Percentiles rank a stretch among this genome's conserved stretches.
Evolutionary conservation across 2,888 invertebrate species (phyloP).

Genomic region (Caenorhabditis macrosperma): DNA sequence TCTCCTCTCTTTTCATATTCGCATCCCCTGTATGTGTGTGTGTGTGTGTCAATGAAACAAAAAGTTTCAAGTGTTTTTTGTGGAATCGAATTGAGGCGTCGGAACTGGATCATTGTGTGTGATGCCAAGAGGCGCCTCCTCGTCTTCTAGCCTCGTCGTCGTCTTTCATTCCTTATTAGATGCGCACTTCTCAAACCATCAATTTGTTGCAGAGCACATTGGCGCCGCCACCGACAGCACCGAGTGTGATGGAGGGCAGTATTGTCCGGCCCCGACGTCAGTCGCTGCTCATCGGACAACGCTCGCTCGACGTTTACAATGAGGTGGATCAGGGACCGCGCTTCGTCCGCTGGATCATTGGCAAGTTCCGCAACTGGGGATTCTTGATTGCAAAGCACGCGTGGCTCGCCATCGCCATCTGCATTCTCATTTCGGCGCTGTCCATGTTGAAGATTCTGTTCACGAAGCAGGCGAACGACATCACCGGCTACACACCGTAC

Average conservation of each 20-base stretch:
- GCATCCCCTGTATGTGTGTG: too few relatives aligned
- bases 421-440: conserved; percentile 70
- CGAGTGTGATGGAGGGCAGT: conserved; percentile 43
- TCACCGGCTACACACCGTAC: conserved; percentile 77
- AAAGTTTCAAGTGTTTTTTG: conserved; percentile 6
- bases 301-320: conserved; percentile 75
- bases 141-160: background rate
- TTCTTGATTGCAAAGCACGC: conserved; percentile 76
- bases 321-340: conserved; percentile 70
- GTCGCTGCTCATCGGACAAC: conserved; percentile 77
- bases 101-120: background rate
- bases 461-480: conserved; percentile 67
- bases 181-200: background rate
- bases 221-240: conserved; percentile 48
- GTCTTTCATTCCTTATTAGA: background rate
- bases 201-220: conserved; percentile 36
- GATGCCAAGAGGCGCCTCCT: background rate
- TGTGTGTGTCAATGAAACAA: background rate
- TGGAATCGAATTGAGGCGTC: background rate
- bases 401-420: conserved; percentile 76
- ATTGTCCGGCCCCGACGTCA: conserved; percentile 69
- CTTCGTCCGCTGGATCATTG: conserved; percentile 78
- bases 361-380: conserved; percentile 76
- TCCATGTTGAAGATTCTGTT: conserved; percentile 71
- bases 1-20: background rate